Evolutionary conservation across 2,797 vertebrate genomes (phyloP).

Genomic region (Lycodopsis pacificus): DNA sequence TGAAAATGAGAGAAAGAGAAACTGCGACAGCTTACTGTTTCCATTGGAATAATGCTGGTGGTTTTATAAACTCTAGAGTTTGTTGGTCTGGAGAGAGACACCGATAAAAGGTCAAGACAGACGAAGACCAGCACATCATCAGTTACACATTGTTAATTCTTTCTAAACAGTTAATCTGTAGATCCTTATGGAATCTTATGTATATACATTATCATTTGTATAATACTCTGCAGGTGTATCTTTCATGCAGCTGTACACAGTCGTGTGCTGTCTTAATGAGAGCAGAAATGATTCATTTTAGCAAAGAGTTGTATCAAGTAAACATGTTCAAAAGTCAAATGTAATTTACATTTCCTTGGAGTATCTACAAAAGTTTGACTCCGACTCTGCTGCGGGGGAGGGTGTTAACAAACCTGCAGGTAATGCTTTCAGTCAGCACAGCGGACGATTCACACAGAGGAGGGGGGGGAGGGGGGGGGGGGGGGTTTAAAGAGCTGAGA

Average conservation of each 20-base stretch:
- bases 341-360: no score
- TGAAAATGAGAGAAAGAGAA: conserved; percentile 23
- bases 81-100: conserved; percentile 14
- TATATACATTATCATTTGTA: neutral
- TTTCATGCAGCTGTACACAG: neutral
- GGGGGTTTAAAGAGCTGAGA: conserved; percentile 9
- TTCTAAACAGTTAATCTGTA: no score
- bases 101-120: neutral
- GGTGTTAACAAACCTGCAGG: conserved; percentile 15
- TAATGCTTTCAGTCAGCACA: neutral
- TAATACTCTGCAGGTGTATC: neutral
- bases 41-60: conserved; percentile 22
- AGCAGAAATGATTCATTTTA: neutral
- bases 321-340: neutral
- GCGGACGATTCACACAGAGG: neutral
- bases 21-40: conserved; percentile 24
- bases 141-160: no score
- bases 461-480: neutral
- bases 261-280: neutral
- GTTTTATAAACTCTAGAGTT: conserved; percentile 32
- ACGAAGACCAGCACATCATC: neutral
- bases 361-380: neutral
- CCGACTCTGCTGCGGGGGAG: neutral
- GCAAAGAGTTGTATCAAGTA: neutral
- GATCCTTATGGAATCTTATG: neutral